Evolutionary conservation across 2,888 invertebrate species (phyloP).

Genomic region (Chelonus formosanus): DNA sequence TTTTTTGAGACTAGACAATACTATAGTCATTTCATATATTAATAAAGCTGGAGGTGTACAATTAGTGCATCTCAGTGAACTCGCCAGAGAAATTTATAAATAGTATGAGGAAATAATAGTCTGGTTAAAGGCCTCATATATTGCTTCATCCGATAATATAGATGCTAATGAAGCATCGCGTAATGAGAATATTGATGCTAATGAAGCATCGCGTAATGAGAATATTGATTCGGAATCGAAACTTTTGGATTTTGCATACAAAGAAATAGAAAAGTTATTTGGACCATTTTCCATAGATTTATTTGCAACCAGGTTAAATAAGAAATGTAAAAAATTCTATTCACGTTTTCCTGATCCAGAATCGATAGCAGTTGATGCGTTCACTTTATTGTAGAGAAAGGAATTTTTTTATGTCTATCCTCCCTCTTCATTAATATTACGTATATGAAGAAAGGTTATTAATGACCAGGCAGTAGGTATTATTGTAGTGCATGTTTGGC

Average conservation of each 20-base stretch:
- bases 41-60: slow-evolving; percentile 25
- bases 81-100: slow-evolving; percentile 28
- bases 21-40: slow-evolving; percentile 30
- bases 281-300: slow-evolving; percentile 40
- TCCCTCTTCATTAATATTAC: slow-evolving; percentile 29
- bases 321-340: slow-evolving; percentile 43
- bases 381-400: slow-evolving; percentile 35
- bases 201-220: slow-evolving; percentile 18
- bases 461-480: slow-evolving; percentile 23
- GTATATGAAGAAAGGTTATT: slow-evolving; percentile 26
- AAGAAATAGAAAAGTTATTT: slow-evolving; percentile 14
- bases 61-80: slow-evolving; percentile 20
- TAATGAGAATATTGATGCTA: slow-evolving; percentile 7
- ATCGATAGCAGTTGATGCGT: slow-evolving; percentile 42
- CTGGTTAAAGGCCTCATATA: slow-evolving; percentile 28
- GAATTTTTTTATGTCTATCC: slow-evolving; percentile 33
- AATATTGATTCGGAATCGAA: slow-evolving; percentile 27
- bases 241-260: slow-evolving; percentile 18
- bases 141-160: slow-evolving; percentile 19
- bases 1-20: slow-evolving; percentile 30
- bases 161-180: slow-evolving; percentile 29
- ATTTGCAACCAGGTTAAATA: slow-evolving; percentile 44
- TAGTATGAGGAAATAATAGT: slow-evolving; percentile 29
- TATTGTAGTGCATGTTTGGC: slow-evolving; percentile 32
- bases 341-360: slow-evolving; percentile 45